These are phyloP conservation scores for Paralichthys olivaceus DNA, from an alignment of 2,113 vertebrate genomes.

Conservation along the genomic window DNA sequence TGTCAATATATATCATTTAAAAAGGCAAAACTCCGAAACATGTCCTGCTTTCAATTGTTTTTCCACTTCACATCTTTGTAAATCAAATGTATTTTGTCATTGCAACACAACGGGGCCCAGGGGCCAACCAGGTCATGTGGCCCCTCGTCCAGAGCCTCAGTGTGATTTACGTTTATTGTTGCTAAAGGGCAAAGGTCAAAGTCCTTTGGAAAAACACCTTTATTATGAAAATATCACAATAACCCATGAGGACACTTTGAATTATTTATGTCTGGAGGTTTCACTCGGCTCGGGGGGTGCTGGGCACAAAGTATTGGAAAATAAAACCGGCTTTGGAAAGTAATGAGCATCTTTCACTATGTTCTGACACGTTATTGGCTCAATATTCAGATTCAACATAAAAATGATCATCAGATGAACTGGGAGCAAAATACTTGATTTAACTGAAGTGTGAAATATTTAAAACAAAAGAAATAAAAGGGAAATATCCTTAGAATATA, in stretches of 20 bases:
- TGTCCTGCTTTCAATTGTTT: not conserved
- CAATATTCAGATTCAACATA: no score
- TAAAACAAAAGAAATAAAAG: no score
- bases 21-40: not conserved
- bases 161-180: not conserved
- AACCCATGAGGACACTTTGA: not conserved
- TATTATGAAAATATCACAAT: not conserved
- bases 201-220: not conserved
- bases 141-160: not conserved
- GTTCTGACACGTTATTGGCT: no score
- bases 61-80: not conserved
- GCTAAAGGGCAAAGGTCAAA: not conserved
- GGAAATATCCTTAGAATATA: no score
- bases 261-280: not conserved
- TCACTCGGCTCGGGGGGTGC: no score
- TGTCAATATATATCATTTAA: not conserved
- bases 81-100: not conserved
- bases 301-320: no score
- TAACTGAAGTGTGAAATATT: no score
- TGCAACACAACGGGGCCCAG: no score
- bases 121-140: not conserved
- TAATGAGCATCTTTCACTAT: no score
- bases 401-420: no score
- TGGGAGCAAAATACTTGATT: no score
- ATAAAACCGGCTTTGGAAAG: no score